These are phyloP conservation scores for Corythornis madagascariensis DNA, from an alignment of 2,113 vertebrate species.

Conservation along the genomic window DNA sequence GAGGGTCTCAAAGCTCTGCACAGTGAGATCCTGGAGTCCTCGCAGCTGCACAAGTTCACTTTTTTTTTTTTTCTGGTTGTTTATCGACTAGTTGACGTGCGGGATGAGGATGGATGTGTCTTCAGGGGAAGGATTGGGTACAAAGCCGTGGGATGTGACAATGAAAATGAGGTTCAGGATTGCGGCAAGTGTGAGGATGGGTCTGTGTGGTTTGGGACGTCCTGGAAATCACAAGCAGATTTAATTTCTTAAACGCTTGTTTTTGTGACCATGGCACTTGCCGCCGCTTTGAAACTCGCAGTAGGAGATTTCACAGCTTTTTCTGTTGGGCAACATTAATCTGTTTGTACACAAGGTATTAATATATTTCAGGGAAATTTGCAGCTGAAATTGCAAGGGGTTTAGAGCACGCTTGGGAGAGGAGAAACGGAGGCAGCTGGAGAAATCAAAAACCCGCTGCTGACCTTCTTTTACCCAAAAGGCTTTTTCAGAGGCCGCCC, in stretches of 20 bases:
- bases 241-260: neutral
- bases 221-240: accelerated
- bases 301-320: accelerated
- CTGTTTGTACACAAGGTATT: accelerated
- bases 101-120: accelerated
- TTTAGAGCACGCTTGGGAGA: accelerated
- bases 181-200: accelerated
- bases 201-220: accelerated
- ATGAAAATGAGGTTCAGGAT: accelerated
- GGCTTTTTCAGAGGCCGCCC: neutral
- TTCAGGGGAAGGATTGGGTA: accelerated
- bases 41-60: accelerated
- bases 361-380: accelerated
- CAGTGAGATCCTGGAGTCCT: accelerated
- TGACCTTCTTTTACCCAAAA: accelerated
- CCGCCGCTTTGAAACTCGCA: neutral
- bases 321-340: neutral
- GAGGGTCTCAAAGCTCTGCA: accelerated
- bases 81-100: accelerated
- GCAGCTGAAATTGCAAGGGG: accelerated
- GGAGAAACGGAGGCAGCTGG: neutral
- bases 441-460: accelerated
- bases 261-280: accelerated
- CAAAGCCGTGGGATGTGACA: accelerated
- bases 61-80: accelerated